Percentiles rank a stretch among this genome's conserved stretches.
Evolutionary conservation across 2,888 invertebrate genomes (phyloP).

Genomic region (Stenoptilia bipunctidactyla): DNA sequence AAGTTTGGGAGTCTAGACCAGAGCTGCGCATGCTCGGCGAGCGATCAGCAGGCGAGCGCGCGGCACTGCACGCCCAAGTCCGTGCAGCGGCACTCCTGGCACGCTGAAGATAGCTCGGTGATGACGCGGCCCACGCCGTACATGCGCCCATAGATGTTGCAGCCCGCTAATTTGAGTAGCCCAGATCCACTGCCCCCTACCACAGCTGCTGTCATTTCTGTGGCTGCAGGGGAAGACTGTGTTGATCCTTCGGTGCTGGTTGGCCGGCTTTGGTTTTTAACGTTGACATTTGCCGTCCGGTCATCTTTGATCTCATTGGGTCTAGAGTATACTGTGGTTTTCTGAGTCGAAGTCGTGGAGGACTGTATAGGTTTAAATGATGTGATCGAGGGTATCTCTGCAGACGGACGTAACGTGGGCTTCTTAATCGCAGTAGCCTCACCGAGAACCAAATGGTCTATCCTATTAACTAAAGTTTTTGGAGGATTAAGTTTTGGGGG

Average conservation of each 20-base stretch:
- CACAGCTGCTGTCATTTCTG: not conserved
- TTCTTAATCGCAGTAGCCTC: slow-evolving; percentile 51
- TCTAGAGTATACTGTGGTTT: not conserved
- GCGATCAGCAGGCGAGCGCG: slow-evolving; percentile 67
- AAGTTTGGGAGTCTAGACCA: not conserved
- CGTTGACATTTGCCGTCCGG: no score
- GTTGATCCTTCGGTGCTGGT: slow-evolving; percentile 18
- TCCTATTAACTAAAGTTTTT: slow-evolving; percentile 40
- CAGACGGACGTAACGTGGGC: slow-evolving; percentile 27
- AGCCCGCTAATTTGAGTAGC: slow-evolving; percentile 83
- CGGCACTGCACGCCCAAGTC: slow-evolving; percentile 88
- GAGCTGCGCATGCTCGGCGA: not conserved
- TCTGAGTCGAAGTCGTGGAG: not conserved
- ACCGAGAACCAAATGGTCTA: slow-evolving; percentile 55
- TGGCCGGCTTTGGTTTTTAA: not conserved
- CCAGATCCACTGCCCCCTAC: slow-evolving; percentile 50
- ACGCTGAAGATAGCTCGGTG: slow-evolving; percentile 83
- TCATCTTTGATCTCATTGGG: not conserved
- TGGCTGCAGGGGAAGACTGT: not conserved
- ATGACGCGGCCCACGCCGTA: slow-evolving; percentile 87
- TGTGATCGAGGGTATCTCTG: slow-evolving; percentile 19
- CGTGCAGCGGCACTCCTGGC: slow-evolving; percentile 88
- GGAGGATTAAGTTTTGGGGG: slow-evolving; percentile 26
- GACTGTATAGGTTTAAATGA: slow-evolving; percentile 2
- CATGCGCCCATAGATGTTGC: slow-evolving; percentile 92